Percentiles rank a stretch among this genome's conserved stretches.
Evolutionary conservation across 2,888 invertebrate genomes (phyloP).

Genomic region (Eilema depressum): DNA sequence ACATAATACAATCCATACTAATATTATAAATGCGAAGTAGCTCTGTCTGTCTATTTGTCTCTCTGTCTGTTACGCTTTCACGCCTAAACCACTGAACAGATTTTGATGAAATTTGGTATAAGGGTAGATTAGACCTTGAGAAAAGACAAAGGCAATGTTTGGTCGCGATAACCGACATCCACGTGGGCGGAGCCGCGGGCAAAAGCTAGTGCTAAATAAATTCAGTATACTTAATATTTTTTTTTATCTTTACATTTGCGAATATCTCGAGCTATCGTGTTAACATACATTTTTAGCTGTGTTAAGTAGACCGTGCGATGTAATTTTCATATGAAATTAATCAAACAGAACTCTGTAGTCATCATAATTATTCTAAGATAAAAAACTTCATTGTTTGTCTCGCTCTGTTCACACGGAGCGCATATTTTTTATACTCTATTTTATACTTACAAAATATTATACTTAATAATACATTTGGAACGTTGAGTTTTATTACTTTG

Average conservation of each 20-base stretch:
- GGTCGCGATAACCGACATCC: no score
- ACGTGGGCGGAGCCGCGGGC: no score
- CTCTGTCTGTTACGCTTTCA: no score
- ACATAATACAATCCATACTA: no score
- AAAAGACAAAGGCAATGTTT: no score
- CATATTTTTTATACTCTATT: constrained; percentile 49
- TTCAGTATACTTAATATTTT: constrained; percentile 18
- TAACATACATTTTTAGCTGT: constrained; percentile 20
- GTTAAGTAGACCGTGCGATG: constrained; percentile 47
- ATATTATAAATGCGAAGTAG: no score
- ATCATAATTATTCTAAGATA: constrained; percentile 51
- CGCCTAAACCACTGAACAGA: no score
- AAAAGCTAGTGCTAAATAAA: constrained; percentile 21
- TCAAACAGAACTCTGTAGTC: constrained; percentile 52
- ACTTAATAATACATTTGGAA: constrained; percentile 44
- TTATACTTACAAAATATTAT: constrained; percentile 47
- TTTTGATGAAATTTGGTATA: no score
- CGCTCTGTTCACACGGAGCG: constrained; percentile 49
- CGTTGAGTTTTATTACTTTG: constrained; percentile 44
- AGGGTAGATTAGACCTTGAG: no score
- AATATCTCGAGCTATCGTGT: constrained; percentile 9
- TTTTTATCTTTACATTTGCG: constrained; percentile 22
- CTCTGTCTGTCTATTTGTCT: no score
- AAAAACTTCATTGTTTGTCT: constrained; percentile 50
- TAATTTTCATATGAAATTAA: constrained; percentile 52